A percentile compares a stretch with the other conserved stretches of the same genome.
phyloP scores from a whole-genome alignment of 2,888 invertebrate genomes.

The Axea sp. region DNA sequence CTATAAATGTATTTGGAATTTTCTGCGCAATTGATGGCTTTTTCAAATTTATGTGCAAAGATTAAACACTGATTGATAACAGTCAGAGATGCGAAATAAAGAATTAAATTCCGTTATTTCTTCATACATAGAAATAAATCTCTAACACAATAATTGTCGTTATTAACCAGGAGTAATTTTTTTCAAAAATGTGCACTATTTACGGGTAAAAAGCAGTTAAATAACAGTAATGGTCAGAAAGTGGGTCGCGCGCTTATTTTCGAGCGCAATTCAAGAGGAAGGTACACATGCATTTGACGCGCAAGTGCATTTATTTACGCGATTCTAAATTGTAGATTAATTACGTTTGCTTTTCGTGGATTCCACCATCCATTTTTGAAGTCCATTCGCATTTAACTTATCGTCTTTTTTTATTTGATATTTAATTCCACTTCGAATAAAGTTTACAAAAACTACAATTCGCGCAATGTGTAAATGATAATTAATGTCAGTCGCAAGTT shows the following conservation, averaged over 20 bases:
- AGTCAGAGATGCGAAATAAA: no score
- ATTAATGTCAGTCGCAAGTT: slow-evolving; percentile 8
- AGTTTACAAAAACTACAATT: neutral
- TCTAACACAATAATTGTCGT: no score
- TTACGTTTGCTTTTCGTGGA: neutral
- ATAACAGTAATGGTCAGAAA: no score
- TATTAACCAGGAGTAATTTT: no score
- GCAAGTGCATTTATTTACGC: slow-evolving; percentile 1
- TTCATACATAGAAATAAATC: no score
- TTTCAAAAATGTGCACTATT: no score
- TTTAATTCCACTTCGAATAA: neutral
- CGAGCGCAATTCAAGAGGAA: slow-evolving; percentile 1
- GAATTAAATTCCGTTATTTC: no score
- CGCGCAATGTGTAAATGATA: neutral
- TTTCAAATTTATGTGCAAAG: no score
- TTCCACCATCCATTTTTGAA: neutral
- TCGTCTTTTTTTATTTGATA: slow-evolving; percentile 6
- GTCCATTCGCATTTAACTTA: slow-evolving; percentile 2
- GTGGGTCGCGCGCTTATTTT: slow-evolving; percentile 15
- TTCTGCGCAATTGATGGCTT: no score
- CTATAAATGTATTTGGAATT: no score
- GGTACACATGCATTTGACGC: slow-evolving; percentile 5
- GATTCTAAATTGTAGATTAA: slow-evolving; percentile 1
- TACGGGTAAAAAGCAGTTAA: no score
- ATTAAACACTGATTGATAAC: no score